Evolutionary conservation across 2,888 invertebrate species (phyloP).

Genomic region (Dinocampus coccinellae): DNA sequence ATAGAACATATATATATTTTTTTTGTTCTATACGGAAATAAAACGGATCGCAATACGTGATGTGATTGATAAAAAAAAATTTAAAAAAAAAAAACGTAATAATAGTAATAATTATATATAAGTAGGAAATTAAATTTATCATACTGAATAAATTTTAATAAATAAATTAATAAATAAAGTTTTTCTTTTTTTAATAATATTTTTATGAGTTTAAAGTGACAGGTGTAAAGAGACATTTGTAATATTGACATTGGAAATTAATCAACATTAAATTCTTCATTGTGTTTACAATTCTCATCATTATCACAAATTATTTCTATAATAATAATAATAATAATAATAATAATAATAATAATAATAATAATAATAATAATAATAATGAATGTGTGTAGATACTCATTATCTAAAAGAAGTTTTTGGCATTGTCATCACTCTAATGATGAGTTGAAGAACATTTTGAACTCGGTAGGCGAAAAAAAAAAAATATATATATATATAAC

Average conservation of each 20-base stretch:
- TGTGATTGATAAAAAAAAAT: conserved; percentile 46
- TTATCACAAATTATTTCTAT: no score
- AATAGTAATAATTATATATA: no score
- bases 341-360: neutral
- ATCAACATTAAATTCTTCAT: no score
- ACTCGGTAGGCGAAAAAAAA: neutral
- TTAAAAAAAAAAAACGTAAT: no score
- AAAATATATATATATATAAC: neutral
- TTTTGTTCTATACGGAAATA: neutral
- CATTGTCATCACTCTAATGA: conserved; percentile 7
- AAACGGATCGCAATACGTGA: conserved; percentile 25
- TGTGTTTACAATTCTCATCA: no score
- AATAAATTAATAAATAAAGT: neutral
- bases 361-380: neutral
- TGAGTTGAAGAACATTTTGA: neutral
- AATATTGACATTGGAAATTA: neutral
- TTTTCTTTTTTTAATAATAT: neutral
- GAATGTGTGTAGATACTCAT: neutral
- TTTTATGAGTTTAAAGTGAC: neutral
- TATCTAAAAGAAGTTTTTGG: neutral
- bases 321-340: neutral
- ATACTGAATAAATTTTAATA: neutral
- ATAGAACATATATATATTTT: neutral
- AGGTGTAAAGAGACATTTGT: neutral
- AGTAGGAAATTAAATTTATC: neutral